Evolutionary conservation across 2,113 vertebrate species (phyloP), one percentile per base, ranked within the genome.

Genomic region (Microtus montanus): DNA sequence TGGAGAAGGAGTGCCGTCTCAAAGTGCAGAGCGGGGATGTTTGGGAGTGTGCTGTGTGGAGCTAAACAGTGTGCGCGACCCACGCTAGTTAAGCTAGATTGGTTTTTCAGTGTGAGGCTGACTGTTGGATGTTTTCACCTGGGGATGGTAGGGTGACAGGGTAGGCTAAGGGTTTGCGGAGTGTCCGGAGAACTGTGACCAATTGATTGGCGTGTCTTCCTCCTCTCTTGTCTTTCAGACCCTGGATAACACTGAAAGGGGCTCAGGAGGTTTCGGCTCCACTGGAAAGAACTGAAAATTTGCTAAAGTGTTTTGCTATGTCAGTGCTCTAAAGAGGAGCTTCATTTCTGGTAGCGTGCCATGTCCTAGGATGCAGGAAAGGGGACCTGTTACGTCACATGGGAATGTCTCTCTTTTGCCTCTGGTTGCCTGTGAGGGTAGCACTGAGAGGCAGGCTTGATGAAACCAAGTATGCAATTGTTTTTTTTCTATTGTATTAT

Each of bases 241-340:
- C 79, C 97, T 98, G 35, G 99, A 99, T 96, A 98, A 99, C 79
- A 99, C 99, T 0, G 98, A 98, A 87, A 98, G 99, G 82, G 99
- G 99, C 0, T 95, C 98, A 73, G 99, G 98, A 96, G 99, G 99
- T n/a, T 99, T 99, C 97, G 99, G 99, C 93, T 99, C 99, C n/a
- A 99, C 99, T 78, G 99, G 99, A 89, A 97, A 97, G 41, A 99
- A 99, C 96, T 30, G 49, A 19, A 83, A 75, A 19, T 93, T 73
- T 77, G 38, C 33, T 92, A 89, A 87, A 79, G 1, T 71, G 19
- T 74, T 84, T 64, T 68, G 13, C 33, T 91, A 49, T 92, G 87
- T 66, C 13, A 35, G 9, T 15, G 35, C n/a, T 89, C 54, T 17
- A 83, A 44, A 3, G n/a, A 94, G 15, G 47, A 61, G 13, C 61